Conservation (phyloP, 2,113 vertebrate species). For the Syngnathus typhle region DNA sequence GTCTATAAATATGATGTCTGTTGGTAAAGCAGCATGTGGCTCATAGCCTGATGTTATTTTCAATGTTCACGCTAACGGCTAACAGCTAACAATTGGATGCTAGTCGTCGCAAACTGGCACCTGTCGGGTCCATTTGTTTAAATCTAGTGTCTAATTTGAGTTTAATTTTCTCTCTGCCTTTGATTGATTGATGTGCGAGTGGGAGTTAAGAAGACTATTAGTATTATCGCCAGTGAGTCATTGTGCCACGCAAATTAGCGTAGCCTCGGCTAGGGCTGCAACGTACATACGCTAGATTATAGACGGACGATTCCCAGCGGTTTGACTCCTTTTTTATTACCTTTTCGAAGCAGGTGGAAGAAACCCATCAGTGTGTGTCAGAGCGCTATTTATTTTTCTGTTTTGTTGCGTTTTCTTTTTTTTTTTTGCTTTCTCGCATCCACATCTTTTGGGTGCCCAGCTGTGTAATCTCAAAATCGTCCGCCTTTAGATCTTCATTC, state of each 20-base stretch:
- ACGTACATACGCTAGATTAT: constrained; percentile 48
- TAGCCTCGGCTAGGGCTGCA: constrained; percentile 43
- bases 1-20: constrained; percentile 43
- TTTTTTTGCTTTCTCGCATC: constrained; percentile 57
- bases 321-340: background rate
- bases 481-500: constrained; percentile 44
- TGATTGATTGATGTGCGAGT: constrained; percentile 55
- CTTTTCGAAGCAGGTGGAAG: constrained; percentile 23
- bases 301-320: constrained; percentile 28
- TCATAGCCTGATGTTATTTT: background rate
- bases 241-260: constrained; percentile 57
- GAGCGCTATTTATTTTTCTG: constrained; percentile 21
- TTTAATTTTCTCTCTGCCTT: constrained; percentile 18
- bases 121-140: background rate
- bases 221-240: constrained; percentile 54
- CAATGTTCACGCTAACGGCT: background rate
- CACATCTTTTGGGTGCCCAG: constrained; percentile 44
- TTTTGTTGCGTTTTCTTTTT: constrained; percentile 4
- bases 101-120: background rate
- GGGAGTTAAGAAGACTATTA: constrained; percentile 63
- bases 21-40: constrained; percentile 1
- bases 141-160: background rate
- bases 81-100: background rate
- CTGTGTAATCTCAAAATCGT: constrained; percentile 50
- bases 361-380: constrained; percentile 45